Conservation (phyloP, 1,140 invertebrate genomes). For the Cotesia typhae region DNA sequence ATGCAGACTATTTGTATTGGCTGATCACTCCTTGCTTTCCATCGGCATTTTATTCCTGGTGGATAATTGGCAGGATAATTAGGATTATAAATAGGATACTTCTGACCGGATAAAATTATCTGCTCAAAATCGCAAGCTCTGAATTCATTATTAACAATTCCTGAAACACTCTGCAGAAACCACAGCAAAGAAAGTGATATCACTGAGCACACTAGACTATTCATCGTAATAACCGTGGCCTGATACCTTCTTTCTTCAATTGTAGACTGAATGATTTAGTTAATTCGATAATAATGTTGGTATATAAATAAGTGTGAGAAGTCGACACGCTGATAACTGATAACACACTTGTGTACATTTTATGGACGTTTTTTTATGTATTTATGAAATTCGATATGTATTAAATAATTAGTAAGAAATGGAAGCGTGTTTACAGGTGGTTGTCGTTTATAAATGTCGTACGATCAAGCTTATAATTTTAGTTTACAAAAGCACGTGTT, state of each 20-base stretch:
- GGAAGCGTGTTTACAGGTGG: no score
- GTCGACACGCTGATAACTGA: conserved; percentile 28
- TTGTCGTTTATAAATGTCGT: no score
- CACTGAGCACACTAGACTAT: background rate
- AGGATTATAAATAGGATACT: conserved; percentile 64
- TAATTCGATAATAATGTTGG: conserved; percentile 34
- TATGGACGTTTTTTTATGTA: conserved; percentile 8
- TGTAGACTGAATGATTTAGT: conserved; percentile 30
- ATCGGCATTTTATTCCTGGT: conserved; percentile 60
- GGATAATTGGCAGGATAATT: conserved; percentile 64
- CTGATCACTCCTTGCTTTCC: conserved; percentile 64
- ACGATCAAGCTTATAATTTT: no score
- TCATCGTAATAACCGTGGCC: background rate
- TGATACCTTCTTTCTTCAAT: conserved; percentile 18
- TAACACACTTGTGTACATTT: conserved; percentile 38
- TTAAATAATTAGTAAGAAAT: conserved; percentile 17
- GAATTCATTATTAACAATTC: no score
- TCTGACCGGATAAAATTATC: conserved; percentile 48
- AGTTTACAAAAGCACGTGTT: no score
- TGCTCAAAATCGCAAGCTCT: conserved; percentile 47
- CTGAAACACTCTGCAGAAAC: no score
- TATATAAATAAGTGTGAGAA: conserved; percentile 8
- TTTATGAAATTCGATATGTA: background rate
- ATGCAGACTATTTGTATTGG: conserved; percentile 61
- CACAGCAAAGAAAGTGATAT: background rate